Conservation (phyloP, 2,797 vertebrate species). For the Etheostoma perlongum region DNA sequence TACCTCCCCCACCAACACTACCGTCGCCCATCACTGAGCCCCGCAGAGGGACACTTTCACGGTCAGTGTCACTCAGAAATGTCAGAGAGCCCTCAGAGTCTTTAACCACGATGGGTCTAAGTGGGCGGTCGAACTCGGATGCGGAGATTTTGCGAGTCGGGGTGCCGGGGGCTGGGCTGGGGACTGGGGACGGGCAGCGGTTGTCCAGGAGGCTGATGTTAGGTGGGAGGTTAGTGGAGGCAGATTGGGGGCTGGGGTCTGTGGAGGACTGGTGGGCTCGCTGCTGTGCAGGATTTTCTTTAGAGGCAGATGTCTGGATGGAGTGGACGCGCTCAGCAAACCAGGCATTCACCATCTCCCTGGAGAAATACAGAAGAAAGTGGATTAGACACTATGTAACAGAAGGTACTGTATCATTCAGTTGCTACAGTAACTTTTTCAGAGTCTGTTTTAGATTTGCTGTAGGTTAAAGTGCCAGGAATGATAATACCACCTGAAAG, state of each 20-base stretch:
- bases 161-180: slow-evolving; percentile 84
- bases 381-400: neutral
- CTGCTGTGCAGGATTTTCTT: slow-evolving; percentile 75
- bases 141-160: slow-evolving; percentile 95
- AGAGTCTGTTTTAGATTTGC: too few relatives aligned
- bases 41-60: slow-evolving; percentile 87
- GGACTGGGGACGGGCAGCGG: slow-evolving; percentile 64
- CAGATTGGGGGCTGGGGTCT: slow-evolving; percentile 52
- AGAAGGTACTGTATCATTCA: neutral
- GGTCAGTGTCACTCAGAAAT: slow-evolving; percentile 91
- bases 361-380: slow-evolving; percentile 59
- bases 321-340: slow-evolving; percentile 95
- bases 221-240: slow-evolving; percentile 73
- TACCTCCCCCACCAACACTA: slow-evolving; percentile 21
- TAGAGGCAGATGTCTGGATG: slow-evolving; percentile 87
- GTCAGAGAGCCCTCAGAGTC: slow-evolving; percentile 93
- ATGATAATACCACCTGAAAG: neutral
- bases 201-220: slow-evolving; percentile 73
- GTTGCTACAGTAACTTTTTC: neutral
- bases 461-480: neutral
- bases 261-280: slow-evolving; percentile 78
- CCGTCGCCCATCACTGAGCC: slow-evolving; percentile 71
- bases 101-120: slow-evolving; percentile 95
- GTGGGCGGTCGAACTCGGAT: slow-evolving; percentile 95
- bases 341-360: slow-evolving; percentile 99